These are phyloP conservation scores for Pavo muticus DNA, from an alignment of 2,113 vertebrate genomes.

Conservation along the genomic window DNA sequence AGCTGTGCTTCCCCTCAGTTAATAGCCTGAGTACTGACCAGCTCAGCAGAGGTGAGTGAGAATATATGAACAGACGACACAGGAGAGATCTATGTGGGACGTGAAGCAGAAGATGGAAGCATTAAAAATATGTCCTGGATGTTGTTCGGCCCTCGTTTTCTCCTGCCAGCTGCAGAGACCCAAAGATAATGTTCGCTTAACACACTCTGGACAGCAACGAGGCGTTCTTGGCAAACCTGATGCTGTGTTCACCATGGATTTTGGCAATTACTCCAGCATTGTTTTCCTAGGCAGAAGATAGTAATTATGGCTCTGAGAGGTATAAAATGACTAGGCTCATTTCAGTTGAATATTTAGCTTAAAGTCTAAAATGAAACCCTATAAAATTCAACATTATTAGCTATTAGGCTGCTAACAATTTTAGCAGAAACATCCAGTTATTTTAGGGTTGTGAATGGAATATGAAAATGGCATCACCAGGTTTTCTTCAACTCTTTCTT, in stretches of 20 bases:
- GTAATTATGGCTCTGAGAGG: neutral
- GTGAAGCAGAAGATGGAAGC: neutral
- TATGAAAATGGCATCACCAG: neutral
- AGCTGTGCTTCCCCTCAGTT: neutral
- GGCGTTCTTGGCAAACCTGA: neutral
- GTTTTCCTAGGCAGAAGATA: neutral
- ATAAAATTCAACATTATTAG: neutral
- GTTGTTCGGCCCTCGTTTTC: neutral
- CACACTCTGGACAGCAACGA: fast-evolving
- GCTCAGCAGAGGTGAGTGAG: neutral
- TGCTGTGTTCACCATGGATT: neutral
- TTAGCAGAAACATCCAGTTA: conserved; percentile 14
- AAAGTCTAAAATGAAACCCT: conserved; percentile 10
- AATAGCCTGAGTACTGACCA: fast-evolving
- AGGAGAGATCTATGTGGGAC: neutral
- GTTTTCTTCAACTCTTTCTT: neutral
- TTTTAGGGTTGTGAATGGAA: neutral
- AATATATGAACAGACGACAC: neutral
- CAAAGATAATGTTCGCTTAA: neutral
- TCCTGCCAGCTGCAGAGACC: neutral
- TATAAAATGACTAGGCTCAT: neutral
- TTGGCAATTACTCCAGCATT: neutral
- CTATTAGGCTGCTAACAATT: conserved; percentile 1
- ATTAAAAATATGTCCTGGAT: neutral
- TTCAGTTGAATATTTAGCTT: neutral